phyloP scores from a whole-genome alignment of 2,113 vertebrate genomes.

The Sinocyclocheilus anophthalmus region DNA sequence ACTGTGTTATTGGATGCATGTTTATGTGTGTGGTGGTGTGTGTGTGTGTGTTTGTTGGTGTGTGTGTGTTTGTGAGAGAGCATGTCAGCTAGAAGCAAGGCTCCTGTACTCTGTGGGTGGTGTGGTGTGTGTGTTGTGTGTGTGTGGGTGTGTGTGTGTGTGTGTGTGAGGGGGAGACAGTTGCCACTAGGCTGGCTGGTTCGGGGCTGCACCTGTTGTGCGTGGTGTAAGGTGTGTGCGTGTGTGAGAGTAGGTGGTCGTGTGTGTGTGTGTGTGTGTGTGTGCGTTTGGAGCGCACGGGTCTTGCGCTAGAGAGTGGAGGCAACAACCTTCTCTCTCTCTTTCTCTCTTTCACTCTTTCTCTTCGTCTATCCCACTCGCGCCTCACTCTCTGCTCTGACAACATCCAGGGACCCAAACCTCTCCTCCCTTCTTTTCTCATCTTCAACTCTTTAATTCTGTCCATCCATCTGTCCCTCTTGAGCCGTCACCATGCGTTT shows the following conservation, averaged over 20 bases:
- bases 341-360: constrained; percentile 16
- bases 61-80: neutral
- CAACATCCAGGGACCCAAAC: constrained; percentile 41
- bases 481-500: constrained; percentile 72
- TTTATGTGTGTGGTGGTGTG: constrained; percentile 28
- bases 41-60: neutral
- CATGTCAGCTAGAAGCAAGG: constrained; percentile 23
- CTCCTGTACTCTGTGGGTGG: neutral
- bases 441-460: constrained; percentile 40
- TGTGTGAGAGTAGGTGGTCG: too few relatives aligned
- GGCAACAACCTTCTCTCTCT: constrained; percentile 41
- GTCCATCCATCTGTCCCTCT: neutral
- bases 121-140: neutral
- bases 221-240: neutral
- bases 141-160: neutral
- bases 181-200: neutral
- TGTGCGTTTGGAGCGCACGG: constrained; percentile 20
- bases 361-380: constrained; percentile 41
- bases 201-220: constrained; percentile 23
- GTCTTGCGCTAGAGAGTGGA: constrained; percentile 60
- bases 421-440: constrained; percentile 32
- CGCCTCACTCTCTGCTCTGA: constrained; percentile 50
- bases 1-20: constrained; percentile 25
- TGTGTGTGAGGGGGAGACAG: neutral
- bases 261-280: neutral